Base-by-base conservation (phyloP, 2,888 invertebrate species). In the Pristionchus maxplancki region DNA sequence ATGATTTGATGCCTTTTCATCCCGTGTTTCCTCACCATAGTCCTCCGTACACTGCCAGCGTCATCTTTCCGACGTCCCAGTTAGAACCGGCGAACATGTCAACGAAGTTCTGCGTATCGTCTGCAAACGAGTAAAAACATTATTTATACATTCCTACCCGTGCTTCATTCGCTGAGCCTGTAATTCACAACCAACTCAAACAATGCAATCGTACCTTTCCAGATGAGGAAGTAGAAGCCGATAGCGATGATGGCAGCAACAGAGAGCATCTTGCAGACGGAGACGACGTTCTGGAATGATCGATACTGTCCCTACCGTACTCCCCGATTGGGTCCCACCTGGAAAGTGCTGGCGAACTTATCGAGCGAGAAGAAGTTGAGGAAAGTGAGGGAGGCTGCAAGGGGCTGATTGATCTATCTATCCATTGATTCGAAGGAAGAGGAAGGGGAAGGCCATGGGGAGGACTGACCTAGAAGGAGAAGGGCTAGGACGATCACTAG, bases 341-440 rank as follows among this genome's bases (percentile, higher is more conserved):
- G 93, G 78, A 93, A 92, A 40, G 90, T 89, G 15, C 91, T 90
- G 15, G 92, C 93, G 78, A 90, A 90, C 74, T 90, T 91, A 81
- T 91, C 91, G 64, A 93, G 91, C 15, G 92, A 89, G 89, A 90
- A 93, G 31, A 91, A 91, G 86, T 93, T 93, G 58, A 92, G 81
- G 31, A 89, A 58, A 17, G 91, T 93, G 50, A 92, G 89, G 71
- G 91, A 20, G 37, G 90, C 93, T 93, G 90, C 74, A 92, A 91
- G 84, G 74, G 34, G 37, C n/a, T 71, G 64, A 71, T 50, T 78
- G 78, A 78, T 78, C 78, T 44, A 78, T 78, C 78, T 28, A 44
- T 78, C 78, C n/a, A 78, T 78, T 11, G 48, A 37, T 1, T 28
- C 24, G n/a, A 17, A 44, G 11, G 53, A 20, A 17, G 24, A 31